These are phyloP conservation scores for Gambusia affinis DNA, from an alignment of 2,113 vertebrate genomes.

Conservation along the genomic window DNA sequence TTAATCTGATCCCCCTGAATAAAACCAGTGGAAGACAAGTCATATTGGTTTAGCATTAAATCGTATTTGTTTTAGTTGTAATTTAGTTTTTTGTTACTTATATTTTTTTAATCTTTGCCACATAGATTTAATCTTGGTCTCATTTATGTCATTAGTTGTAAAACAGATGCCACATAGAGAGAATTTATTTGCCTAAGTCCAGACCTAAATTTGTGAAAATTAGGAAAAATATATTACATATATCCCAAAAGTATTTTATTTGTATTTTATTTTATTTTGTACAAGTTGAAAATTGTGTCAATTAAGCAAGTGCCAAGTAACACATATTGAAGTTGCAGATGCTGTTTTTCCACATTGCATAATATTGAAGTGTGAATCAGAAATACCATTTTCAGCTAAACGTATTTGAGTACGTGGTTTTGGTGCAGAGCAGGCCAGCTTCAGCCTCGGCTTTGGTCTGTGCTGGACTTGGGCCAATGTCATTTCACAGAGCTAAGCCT, in stretches of 20 bases:
- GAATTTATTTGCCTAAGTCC: background rate
- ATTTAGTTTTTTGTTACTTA: background rate
- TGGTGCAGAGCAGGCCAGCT: conserved; percentile 19
- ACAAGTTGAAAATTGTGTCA: no score
- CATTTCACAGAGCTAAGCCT: conserved; percentile 74
- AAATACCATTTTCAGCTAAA: background rate
- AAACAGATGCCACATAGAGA: background rate
- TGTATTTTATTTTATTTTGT: no score
- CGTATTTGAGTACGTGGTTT: conserved; percentile 4
- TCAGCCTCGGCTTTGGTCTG: conserved; percentile 58
- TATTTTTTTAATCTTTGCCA: background rate
- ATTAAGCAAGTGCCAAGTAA: no score
- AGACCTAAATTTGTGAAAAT: no score
- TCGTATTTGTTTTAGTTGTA: background rate
- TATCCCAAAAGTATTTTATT: no score
- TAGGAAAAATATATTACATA: no score
- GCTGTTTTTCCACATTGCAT: conserved; percentile 6
- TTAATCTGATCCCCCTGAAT: background rate
- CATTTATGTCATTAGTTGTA: background rate
- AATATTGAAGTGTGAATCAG: conserved; percentile 30
- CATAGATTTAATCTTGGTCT: background rate
- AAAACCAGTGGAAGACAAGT: no score
- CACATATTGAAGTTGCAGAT: background rate
- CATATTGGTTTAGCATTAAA: no score
- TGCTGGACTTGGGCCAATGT: conserved; percentile 70